A percentile compares a stretch with the other conserved stretches of the same genome.
Conservation (phyloP, 2,888 invertebrate species). For the Drosophila bunnanda region DNA sequence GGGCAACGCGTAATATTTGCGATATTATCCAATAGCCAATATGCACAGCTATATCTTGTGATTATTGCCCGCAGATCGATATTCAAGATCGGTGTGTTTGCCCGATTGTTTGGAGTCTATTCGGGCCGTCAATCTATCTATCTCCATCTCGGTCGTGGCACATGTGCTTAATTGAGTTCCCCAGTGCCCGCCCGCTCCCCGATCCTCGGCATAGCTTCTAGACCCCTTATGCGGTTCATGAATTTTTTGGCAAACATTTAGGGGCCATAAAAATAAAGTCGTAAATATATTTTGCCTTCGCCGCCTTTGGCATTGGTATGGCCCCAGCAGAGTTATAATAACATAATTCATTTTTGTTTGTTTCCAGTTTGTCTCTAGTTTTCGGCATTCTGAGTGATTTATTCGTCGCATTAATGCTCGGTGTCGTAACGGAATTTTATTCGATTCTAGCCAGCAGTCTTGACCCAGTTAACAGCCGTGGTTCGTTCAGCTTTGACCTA, state of each 20-base stretch:
- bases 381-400: conserved; percentile 50
- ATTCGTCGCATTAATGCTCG: conserved; percentile 27
- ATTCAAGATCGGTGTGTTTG: conserved; percentile 21
- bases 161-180: conserved; percentile 31
- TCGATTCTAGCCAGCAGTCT: conserved; percentile 37
- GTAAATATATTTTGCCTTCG: conserved; percentile 43
- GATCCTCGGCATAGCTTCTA: conserved; percentile 11
- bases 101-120: conserved; percentile 4
- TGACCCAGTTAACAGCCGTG: conserved; percentile 44
- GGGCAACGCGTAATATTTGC: conserved; percentile 8
- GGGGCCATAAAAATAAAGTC: conserved; percentile 50
- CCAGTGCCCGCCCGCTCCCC: background rate
- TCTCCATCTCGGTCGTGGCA: conserved; percentile 31
- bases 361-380: conserved; percentile 31
- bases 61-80: conserved; percentile 32
- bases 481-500: conserved; percentile 52
- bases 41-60: conserved; percentile 23
- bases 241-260: conserved; percentile 55
- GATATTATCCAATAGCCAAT: conserved; percentile 23
- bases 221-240: conserved; percentile 18
- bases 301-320: conserved; percentile 53
- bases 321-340: conserved; percentile 13
- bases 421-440: conserved; percentile 42
- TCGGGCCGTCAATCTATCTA: background rate
- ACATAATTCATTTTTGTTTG: conserved; percentile 38